phyloP scores from a whole-genome alignment of 2,797 vertebrate species.

The Dallia pectoralis region DNA sequence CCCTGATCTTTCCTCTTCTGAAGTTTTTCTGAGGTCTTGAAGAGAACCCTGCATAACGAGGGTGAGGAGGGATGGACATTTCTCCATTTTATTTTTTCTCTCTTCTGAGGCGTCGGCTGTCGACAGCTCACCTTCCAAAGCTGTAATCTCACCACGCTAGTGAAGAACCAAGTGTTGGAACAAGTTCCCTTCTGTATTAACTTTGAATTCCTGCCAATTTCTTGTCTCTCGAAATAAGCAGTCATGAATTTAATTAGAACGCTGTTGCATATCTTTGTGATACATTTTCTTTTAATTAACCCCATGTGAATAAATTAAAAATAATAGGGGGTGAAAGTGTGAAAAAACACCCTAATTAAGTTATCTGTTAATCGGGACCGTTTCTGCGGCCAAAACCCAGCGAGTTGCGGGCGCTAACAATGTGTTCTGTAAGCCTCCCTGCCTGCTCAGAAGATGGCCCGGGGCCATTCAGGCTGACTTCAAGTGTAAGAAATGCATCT shows the following conservation, averaged over 20 bases:
- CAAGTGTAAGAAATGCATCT: conserved; percentile 76
- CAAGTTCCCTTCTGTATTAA: conserved; percentile 75
- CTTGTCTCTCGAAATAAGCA: conserved; percentile 71
- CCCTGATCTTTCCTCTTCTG: conserved; percentile 35
- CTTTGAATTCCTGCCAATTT: conserved; percentile 75
- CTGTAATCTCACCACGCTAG: conserved; percentile 64
- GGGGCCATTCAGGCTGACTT: conserved; percentile 71
- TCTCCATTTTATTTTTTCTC: conserved; percentile 52
- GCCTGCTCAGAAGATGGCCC: conserved; percentile 57
- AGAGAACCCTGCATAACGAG: conserved; percentile 51
- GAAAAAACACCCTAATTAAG: conserved; percentile 74
- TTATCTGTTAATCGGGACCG: conserved; percentile 78
- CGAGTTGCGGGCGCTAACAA: conserved; percentile 70
- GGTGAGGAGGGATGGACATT: conserved; percentile 19
- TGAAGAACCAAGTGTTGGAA: conserved; percentile 72
- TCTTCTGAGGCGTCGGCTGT: conserved; percentile 32
- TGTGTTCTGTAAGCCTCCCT: conserved; percentile 68
- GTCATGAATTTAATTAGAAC: conserved; percentile 83
- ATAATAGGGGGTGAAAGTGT: conserved; percentile 24
- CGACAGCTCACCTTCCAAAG: conserved; percentile 63
- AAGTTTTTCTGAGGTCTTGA: conserved; percentile 51
- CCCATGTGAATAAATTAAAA: conserved; percentile 84
- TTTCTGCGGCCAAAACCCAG: conserved; percentile 75
- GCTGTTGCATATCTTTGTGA: conserved; percentile 80
- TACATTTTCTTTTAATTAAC: conserved; percentile 85